Conservation (phyloP, 2,888 invertebrate species). For the Drosophila macrospina region DNA sequence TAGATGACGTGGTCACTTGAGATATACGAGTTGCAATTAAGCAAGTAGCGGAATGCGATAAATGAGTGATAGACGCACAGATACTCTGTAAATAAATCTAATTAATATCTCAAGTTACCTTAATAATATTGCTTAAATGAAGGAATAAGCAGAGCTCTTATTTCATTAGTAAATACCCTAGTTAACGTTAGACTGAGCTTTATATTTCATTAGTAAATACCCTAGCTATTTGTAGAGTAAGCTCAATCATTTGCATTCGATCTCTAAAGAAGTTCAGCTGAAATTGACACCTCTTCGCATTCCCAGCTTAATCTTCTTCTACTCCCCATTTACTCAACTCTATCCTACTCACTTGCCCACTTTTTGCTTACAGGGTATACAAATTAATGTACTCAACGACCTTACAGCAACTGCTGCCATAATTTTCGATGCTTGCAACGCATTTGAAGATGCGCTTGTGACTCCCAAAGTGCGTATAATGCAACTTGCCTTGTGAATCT, state of each 20-base stretch:
- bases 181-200: too few relatives aligned
- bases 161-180: too few relatives aligned
- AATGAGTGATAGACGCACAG: not conserved
- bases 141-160: too few relatives aligned
- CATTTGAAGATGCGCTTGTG: conserved; percentile 71
- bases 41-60: not conserved
- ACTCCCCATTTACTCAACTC: too few relatives aligned
- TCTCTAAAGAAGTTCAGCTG: too few relatives aligned
- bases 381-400: conserved; percentile 67
- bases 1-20: conserved; percentile 33
- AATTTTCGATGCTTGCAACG: conserved; percentile 48
- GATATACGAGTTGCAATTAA: conserved; percentile 53
- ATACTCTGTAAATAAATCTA: not conserved
- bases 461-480: conserved; percentile 44
- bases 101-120: too few relatives aligned
- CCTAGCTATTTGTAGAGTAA: too few relatives aligned
- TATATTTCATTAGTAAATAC: too few relatives aligned
- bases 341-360: not conserved
- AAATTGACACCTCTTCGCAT: too few relatives aligned
- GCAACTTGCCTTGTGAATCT: conserved; percentile 47
- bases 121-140: too few relatives aligned
- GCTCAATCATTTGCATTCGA: too few relatives aligned
- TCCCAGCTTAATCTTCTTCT: too few relatives aligned
- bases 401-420: conserved; percentile 47
- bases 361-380: conserved; percentile 15